Evolutionary conservation across 2,888 invertebrate species (phyloP).

Genomic region (Diarsia brunnea): DNA sequence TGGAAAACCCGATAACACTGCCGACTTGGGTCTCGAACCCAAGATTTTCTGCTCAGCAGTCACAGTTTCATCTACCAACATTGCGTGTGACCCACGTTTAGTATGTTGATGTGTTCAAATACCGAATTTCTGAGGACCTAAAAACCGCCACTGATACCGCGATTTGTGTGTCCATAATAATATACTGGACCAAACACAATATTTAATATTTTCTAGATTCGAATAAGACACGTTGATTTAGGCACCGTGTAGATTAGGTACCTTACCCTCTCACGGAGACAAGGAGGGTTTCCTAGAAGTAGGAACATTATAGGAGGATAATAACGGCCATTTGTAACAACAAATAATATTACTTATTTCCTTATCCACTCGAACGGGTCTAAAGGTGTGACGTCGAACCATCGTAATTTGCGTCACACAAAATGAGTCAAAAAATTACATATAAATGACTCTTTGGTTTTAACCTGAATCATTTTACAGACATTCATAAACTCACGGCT

Average conservation of each 20-base stretch:
- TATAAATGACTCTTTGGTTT: conserved; percentile 2
- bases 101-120: no score
- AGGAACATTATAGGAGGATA: not conserved
- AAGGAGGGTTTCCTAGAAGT: not conserved
- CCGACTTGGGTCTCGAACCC: no score
- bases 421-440: conserved; percentile 1
- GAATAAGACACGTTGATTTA: not conserved
- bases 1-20: no score
- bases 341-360: conserved; percentile 3
- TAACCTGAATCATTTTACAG: not conserved
- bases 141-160: not conserved
- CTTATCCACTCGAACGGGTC: no score
- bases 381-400: not conserved
- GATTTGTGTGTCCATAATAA: not conserved
- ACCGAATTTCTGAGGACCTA: not conserved
- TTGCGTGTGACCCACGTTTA: no score
- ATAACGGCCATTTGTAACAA: not conserved
- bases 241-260: not conserved
- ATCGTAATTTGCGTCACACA: not conserved
- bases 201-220: no score
- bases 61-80: no score
- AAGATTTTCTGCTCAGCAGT: no score
- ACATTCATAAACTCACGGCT: not conserved
- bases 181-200: no score
- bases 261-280: not conserved